Conservation (phyloP, 2,113 vertebrate genomes). For the Fregetta grallaria region DNA sequence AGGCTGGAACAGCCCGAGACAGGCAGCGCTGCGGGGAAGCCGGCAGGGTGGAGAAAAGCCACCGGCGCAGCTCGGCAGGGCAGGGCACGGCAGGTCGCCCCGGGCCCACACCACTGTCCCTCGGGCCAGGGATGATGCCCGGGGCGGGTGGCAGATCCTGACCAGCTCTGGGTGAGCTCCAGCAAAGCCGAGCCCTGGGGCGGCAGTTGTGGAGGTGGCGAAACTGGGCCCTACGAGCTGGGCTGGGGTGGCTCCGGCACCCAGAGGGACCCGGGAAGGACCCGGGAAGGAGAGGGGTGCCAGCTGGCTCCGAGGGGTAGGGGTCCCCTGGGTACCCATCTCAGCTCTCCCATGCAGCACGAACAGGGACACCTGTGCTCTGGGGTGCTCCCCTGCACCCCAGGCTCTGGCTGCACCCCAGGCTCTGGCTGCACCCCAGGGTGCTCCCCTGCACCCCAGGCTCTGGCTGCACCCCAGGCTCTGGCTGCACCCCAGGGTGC, state of each 20-base stretch:
- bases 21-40: neutral
- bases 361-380: neutral
- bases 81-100: neutral
- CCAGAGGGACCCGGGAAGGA: neutral
- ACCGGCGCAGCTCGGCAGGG: rapidly evolving
- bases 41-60: neutral
- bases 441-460: neutral
- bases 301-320: neutral
- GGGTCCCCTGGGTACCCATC: neutral
- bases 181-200: neutral
- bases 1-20: neutral
- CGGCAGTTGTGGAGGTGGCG: rapidly evolving
- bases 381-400: neutral
- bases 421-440: neutral
- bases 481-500: neutral
- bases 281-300: neutral
- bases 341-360: neutral
- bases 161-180: neutral
- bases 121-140: neutral
- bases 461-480: neutral
- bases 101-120: neutral
- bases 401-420: neutral
- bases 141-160: neutral
- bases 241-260: neutral
- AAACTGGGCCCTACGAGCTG: neutral